phyloP scores from a whole-genome alignment of 2,113 vertebrate genomes.

The Actenoides hombroni region DNA sequence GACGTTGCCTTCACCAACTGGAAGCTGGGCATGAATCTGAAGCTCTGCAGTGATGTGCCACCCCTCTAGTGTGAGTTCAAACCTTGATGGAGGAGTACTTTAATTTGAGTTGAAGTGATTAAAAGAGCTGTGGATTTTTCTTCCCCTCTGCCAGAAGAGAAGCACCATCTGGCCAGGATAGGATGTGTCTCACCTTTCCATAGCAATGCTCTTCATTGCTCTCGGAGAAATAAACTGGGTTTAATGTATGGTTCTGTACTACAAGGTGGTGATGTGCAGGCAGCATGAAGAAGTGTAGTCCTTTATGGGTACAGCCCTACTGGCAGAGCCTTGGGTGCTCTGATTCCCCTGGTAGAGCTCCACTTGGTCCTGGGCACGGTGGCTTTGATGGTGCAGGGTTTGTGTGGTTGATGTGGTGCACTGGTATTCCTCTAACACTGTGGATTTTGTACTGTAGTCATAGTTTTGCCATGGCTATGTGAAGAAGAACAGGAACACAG shows the following conservation, averaged over 20 bases:
- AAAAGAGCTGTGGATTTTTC: background rate
- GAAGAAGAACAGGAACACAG: background rate
- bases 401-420: accelerated
- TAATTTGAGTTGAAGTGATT: background rate
- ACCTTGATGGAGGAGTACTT: background rate
- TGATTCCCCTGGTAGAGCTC: background rate
- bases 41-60: background rate
- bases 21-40: background rate
- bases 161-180: background rate
- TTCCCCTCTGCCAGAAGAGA: background rate
- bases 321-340: background rate
- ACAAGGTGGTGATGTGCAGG: background rate
- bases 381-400: background rate
- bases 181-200: background rate
- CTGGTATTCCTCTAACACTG: background rate
- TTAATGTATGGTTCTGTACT: background rate
- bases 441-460: background rate
- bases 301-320: background rate
- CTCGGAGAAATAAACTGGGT: background rate
- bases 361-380: background rate
- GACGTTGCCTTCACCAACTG: background rate
- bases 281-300: background rate
- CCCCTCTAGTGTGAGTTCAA: background rate
- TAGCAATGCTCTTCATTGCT: background rate
- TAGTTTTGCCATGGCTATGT: background rate